These are phyloP conservation scores for Scarus forsteni DNA, from an alignment of 2,797 vertebrate species.

Conservation along the genomic window DNA sequence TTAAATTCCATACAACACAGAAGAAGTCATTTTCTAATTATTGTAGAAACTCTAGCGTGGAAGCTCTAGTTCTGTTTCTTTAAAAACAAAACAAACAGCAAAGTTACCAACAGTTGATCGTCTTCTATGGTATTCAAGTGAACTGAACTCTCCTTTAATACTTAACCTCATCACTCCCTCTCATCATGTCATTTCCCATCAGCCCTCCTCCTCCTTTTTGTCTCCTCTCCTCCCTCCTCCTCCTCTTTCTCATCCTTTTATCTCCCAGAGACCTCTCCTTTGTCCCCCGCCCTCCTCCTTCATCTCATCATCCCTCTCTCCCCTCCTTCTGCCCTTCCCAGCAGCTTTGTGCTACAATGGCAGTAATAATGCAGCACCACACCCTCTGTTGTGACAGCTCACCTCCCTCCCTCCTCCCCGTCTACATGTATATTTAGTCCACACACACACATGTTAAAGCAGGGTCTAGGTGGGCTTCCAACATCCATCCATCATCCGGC, in stretches of 20 bases:
- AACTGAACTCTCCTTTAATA: conserved; percentile 31
- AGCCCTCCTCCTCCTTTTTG: conserved; percentile 11
- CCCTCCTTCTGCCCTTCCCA: conserved; percentile 61
- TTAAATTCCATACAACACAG: too few species aligned
- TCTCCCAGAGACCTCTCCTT: conserved; percentile 25
- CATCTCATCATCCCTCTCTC: conserved; percentile 55
- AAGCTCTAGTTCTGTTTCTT: too few species aligned
- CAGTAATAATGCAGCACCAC: conserved; percentile 64
- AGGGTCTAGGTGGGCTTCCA: conserved; percentile 29
- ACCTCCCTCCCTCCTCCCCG: conserved; percentile 14
- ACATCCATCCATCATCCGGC: conserved; percentile 68
- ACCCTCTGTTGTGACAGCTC: conserved; percentile 47
- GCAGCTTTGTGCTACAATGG: conserved; percentile 61
- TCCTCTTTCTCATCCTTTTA: conserved; percentile 31
- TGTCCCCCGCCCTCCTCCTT: neutral
- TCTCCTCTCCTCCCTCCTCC: neutral
- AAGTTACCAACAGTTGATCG: neutral
- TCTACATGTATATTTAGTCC: conserved; percentile 32
- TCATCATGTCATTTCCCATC: conserved; percentile 55
- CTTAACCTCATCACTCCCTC: conserved; percentile 40
- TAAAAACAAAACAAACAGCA: conserved; percentile 3
- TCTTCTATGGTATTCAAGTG: conserved; percentile 18
- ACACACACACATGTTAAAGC: conserved; percentile 24
- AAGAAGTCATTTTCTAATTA: too few species aligned
- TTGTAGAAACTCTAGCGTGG: too few species aligned